These are phyloP conservation scores for Drepana falcataria DNA, from an alignment of 2,888 invertebrate genomes.

Conservation along the genomic window DNA sequence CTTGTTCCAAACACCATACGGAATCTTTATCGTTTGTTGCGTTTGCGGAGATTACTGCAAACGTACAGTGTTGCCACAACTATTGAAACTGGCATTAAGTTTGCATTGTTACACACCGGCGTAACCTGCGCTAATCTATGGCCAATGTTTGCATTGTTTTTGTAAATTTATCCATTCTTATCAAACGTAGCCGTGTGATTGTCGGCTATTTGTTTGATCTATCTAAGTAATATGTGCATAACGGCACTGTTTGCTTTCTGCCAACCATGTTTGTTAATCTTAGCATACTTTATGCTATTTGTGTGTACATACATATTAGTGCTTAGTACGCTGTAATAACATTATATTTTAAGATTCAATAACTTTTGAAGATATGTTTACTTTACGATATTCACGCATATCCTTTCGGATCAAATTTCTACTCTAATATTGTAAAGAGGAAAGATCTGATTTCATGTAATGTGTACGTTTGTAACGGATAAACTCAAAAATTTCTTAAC, in stretches of 20 bases:
- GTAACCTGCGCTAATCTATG: constrained; percentile 45
- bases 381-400: too few species aligned
- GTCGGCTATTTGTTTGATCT: constrained; percentile 18
- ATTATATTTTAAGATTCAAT: too few species aligned
- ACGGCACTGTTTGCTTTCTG: neutral
- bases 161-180: constrained; percentile 39
- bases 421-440: too few species aligned
- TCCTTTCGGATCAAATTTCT: too few species aligned
- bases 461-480: too few species aligned
- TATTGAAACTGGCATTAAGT: constrained; percentile 54
- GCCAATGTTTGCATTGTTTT: constrained; percentile 52
- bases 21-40: constrained; percentile 45
- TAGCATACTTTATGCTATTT: neutral
- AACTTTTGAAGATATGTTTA: too few species aligned
- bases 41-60: constrained; percentile 61
- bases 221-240: neutral
- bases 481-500: too few species aligned
- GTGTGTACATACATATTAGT: too few species aligned
- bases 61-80: constrained; percentile 51
- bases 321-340: too few species aligned
- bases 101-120: constrained; percentile 25
- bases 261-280: neutral
- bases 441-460: too few species aligned
- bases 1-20: constrained; percentile 12
- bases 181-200: constrained; percentile 17